Base-by-base conservation (phyloP, 1,140 invertebrate genomes). In the Pachyrhynchus sulphureomaculatus region DNA sequence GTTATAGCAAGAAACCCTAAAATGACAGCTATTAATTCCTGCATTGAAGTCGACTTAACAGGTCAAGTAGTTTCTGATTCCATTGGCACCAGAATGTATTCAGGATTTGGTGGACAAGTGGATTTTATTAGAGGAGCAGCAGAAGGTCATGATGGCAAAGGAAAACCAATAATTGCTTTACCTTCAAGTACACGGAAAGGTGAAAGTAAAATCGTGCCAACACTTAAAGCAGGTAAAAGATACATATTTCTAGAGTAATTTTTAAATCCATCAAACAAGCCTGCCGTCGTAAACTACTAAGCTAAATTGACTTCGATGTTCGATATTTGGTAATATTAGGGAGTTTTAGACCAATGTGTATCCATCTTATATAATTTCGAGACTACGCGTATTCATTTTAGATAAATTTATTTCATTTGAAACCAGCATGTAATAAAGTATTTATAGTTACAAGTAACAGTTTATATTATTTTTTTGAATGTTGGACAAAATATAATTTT, bases 21-120 rank as follows among this genome's bases (percentile, higher is more conserved):
- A 71, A 95, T 98, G 86, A 96, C 93, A 0, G 94, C 95, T 13
- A 96, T 98, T 67, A 98, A 98, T 79, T 96, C 94, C 0, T 95
- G 92, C 75, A 95, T 98, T 68, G 95, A 98, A 78, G 88, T 98
- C 0, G 95, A 98, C 77, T 78, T 98, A n/a, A 96, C 94, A 1
- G 95, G 95, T 1, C 95, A 98, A 79, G 85, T 98, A 2, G 85
- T 86, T 54, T 88, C 94, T 0, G 95, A 98, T 72, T 96, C 94
- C 47, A 96, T 98, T 72, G 92, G 92, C 51, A 89, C 91, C 2
- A 83, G 88, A 42, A 93, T 97, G 85, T 97, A 90, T 74, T 97
- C 94, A 6, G 95, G 94, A 9, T 91, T 91, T 66, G 94, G 94
- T 26, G 95, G 94, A 1, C 94, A 97, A 75, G 87, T 97, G n/a